phyloP scores from a whole-genome alignment of 2,888 invertebrate species.

The Synergus gifuensis region DNA sequence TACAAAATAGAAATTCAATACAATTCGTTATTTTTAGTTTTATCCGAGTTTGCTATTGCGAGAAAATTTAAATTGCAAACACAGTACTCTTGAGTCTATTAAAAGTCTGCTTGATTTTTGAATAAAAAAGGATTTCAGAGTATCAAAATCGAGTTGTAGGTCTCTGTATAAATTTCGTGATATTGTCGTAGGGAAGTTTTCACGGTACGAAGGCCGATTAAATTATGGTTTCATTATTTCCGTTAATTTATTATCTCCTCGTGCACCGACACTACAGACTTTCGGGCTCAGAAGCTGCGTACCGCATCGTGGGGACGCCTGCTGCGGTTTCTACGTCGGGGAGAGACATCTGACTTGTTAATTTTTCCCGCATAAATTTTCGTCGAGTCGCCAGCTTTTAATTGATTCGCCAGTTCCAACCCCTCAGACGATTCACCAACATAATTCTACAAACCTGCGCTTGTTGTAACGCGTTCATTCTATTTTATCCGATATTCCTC shows the following conservation, averaged over 20 bases:
- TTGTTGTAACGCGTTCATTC: neutral
- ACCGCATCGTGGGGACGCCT: slow-evolving; percentile 45
- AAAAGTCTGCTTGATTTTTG: neutral
- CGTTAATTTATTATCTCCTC: slow-evolving; percentile 72
- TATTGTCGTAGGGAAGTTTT: slow-evolving; percentile 25
- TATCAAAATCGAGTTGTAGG: neutral
- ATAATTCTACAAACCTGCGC: neutral
- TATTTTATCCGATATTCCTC: slow-evolving; percentile 1
- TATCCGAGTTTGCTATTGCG: neutral
- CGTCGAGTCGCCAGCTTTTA: slow-evolving; percentile 61
- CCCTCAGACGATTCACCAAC: slow-evolving; percentile 35
- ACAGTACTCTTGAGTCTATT: neutral
- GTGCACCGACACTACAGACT: slow-evolving; percentile 55
- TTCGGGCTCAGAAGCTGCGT: slow-evolving; percentile 31
- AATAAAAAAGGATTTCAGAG: neutral
- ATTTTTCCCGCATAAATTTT: slow-evolving; percentile 76
- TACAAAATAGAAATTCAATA: no score
- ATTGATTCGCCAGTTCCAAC: slow-evolving; percentile 55
- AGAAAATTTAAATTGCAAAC: neutral
- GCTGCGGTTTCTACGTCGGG: slow-evolving; percentile 35
- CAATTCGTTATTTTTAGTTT: no score
- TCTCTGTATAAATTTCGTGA: slow-evolving; percentile 9
- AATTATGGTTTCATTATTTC: slow-evolving; percentile 75
- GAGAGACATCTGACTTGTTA: slow-evolving; percentile 75
- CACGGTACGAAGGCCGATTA: slow-evolving; percentile 17